Evolutionary conservation across 2,888 invertebrate genomes (phyloP).

Genomic region (Aspidiotus rigidus): DNA sequence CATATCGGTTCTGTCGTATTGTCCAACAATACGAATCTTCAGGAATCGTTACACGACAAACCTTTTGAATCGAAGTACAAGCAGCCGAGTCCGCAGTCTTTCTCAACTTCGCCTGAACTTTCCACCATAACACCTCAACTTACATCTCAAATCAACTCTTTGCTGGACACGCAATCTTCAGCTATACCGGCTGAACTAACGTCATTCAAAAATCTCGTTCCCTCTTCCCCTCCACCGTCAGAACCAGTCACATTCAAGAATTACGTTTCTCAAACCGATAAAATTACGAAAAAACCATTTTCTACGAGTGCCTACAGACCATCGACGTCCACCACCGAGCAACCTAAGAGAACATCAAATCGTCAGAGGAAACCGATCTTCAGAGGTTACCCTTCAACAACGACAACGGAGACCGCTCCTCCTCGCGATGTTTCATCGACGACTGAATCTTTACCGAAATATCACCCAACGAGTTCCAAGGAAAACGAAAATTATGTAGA

Average conservation of each 20-base stretch:
- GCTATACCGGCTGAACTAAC: neutral
- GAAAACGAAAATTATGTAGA: slow-evolving; percentile 20
- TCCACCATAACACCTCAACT: slow-evolving; percentile 52
- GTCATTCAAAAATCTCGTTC: neutral
- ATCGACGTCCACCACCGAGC: slow-evolving; percentile 23
- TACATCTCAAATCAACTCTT: slow-evolving; percentile 52
- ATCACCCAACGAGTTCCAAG: neutral
- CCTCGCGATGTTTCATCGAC: slow-evolving; percentile 7
- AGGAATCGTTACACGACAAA: slow-evolving; percentile 33
- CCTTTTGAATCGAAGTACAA: slow-evolving; percentile 30
- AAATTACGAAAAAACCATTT: slow-evolving; percentile 26
- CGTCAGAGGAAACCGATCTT: slow-evolving; percentile 39
- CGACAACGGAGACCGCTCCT: slow-evolving; percentile 1
- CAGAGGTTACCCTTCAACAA: slow-evolving; percentile 40
- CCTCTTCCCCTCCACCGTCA: neutral
- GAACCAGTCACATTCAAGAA: slow-evolving; percentile 25
- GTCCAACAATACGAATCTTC: slow-evolving; percentile 31
- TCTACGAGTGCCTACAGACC: slow-evolving; percentile 30
- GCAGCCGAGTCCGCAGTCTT: slow-evolving; percentile 31
- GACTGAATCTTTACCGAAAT: slow-evolving; percentile 1
- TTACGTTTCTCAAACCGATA: slow-evolving; percentile 17
- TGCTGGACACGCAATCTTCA: slow-evolving; percentile 40
- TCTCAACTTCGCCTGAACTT: slow-evolving; percentile 49
- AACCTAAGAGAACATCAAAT: slow-evolving; percentile 41
- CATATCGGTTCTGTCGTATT: slow-evolving; percentile 79